Evolutionary conservation across 2,888 invertebrate genomes (phyloP), one percentile per base, ranked within the genome.

Genomic region (Toxonevra muliebris): DNA sequence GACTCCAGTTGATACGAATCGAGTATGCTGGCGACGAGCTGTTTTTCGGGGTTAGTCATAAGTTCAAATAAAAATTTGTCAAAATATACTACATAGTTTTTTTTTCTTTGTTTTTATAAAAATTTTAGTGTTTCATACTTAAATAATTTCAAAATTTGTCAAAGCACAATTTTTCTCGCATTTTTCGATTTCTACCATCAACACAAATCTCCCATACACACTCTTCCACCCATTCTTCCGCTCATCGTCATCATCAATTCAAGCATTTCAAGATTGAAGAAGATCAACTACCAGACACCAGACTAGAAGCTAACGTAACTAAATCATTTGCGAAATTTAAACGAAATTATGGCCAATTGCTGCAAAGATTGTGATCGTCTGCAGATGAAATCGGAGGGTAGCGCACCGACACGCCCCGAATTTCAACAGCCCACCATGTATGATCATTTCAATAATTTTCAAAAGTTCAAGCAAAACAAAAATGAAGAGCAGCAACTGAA

Each of bases 1-100:
- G 76, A 75, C 55, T 79, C 79, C 71, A 86, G 68, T 74, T 86
- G 85, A 66, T 83, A 85, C 0, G 80, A 79, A 58, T 80, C 79
- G 55, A 86, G 76, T 45, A 82, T 78, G 58, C 76, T 78, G 11
- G 77, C 74, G n/a, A 82, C 76, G 40, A 85, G 74, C 74, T 80
- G 66, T n/a, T 58, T 30, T 30, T 30, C 58, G 42, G 17, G 19
- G 43, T 65, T 15, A 65, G 20, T 20, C 57, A 61, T 57, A 63
- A 63, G 67, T 65, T 64, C 43, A 52, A 65, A 69, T 65, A 65
- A 65, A 66, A 61, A 68, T 67, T 71, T 69, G 65, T 69, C 68
- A 48, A 61, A 70, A 71, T 63, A 67, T 42, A 58, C 58, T 58
- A 41, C 58, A 58, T 42, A 57, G 57, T 61, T 69, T 66, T 68